These are phyloP conservation scores for Ruditapes philippinarum DNA, from an alignment of 1,140 invertebrate genomes.

Conservation along the genomic window DNA sequence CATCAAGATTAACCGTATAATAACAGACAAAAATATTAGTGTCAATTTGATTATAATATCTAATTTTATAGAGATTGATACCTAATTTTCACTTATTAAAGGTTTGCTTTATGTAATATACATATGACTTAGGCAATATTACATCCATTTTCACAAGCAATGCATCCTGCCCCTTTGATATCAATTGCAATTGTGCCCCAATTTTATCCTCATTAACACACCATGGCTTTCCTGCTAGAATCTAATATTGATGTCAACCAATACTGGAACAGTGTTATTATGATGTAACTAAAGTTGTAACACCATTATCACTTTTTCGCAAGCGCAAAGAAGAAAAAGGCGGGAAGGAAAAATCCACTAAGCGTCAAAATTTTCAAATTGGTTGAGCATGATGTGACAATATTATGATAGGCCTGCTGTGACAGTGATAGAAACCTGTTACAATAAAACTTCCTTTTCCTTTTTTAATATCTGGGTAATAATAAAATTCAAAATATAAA, in stretches of 20 bases:
- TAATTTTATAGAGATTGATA: not conserved
- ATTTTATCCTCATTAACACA: constrained; percentile 55
- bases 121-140: constrained; percentile 45
- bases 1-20: too few species aligned
- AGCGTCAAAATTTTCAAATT: not conserved
- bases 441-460: not conserved
- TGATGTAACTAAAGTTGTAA: not conserved
- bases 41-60: not conserved
- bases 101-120: not conserved
- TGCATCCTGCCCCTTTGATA: constrained; percentile 9
- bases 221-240: not conserved
- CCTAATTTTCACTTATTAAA: constrained; percentile 19
- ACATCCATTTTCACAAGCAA: not conserved
- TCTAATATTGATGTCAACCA: not conserved
- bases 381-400: not conserved
- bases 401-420: not conserved
- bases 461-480: too few species aligned
- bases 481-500: too few species aligned
- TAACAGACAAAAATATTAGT: too few species aligned
- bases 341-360: not conserved
- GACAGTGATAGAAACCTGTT: not conserved
- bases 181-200: constrained; percentile 31
- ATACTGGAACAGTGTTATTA: not conserved
- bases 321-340: not conserved
- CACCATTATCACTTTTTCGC: not conserved